A percentile compares a stretch with the other conserved stretches of the same genome.
phyloP scores from a whole-genome alignment of 1,140 invertebrate species.

The Macrobrachium rosenbergii region DNA sequence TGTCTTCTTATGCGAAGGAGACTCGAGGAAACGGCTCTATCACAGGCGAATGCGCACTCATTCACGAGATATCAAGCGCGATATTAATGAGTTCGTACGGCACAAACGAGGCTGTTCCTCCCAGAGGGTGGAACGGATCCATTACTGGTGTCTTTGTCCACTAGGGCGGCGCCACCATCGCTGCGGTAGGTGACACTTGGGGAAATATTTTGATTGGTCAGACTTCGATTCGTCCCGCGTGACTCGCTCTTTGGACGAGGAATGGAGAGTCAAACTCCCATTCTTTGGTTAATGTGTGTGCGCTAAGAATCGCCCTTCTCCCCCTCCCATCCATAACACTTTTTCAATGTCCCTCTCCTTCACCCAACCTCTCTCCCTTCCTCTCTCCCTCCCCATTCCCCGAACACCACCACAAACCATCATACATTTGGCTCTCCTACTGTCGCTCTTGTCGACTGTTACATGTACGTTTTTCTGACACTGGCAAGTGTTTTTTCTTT shows the following conservation, averaged over 20 bases:
- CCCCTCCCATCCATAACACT: neutral
- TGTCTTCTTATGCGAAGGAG: too few species aligned
- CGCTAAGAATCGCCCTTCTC: neutral
- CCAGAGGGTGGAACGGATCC: conserved; percentile 29
- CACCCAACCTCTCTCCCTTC: neutral
- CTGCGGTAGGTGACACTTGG: conserved; percentile 44
- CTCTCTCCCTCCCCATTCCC: neutral
- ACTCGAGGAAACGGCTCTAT: too few species aligned
- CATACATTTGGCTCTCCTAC: too few species aligned
- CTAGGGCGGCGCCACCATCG: conserved; percentile 35
- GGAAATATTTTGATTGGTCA: conserved; percentile 46
- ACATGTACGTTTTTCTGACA: too few species aligned
- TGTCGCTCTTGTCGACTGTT: too few species aligned
- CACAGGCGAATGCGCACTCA: too few species aligned
- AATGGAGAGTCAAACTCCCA: neutral
- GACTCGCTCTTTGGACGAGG: conserved; percentile 2
- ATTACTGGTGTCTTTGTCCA: conserved; percentile 37
- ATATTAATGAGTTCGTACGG: too few species aligned
- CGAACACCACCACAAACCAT: too few species aligned
- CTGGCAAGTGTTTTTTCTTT: too few species aligned
- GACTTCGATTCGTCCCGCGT: conserved; percentile 41
- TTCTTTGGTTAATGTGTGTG: neutral
- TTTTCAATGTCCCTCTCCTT: conserved; percentile 15
- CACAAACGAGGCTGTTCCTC: too few species aligned
- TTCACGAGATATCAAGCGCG: too few species aligned